These are phyloP conservation scores for Fregetta grallaria DNA, from an alignment of 2,113 vertebrate genomes.

Conservation along the genomic window DNA sequence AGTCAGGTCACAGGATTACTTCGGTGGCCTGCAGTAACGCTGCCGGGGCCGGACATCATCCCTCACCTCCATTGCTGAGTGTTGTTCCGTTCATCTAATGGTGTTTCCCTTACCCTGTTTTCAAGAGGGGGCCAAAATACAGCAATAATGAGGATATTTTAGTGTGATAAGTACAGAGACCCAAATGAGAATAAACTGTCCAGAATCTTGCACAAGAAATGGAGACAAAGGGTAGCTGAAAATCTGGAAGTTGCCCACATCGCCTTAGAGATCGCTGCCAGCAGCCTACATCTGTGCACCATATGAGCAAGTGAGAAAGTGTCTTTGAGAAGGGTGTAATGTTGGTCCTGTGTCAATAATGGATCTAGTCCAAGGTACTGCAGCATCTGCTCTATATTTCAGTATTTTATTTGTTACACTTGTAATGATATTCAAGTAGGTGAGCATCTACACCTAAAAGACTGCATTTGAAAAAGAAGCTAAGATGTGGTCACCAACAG, in stretches of 20 bases:
- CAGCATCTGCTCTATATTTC: slow-evolving; percentile 41
- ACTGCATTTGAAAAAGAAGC: neutral
- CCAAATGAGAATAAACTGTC: neutral
- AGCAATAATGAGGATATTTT: neutral
- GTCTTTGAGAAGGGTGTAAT: slow-evolving; percentile 30
- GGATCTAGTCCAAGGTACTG: slow-evolving; percentile 22
- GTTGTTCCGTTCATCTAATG: neutral
- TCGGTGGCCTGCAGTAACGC: neutral
- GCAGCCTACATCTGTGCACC: slow-evolving; percentile 42
- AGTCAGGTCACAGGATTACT: neutral
- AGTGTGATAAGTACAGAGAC: neutral
- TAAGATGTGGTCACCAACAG: neutral
- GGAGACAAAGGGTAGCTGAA: neutral
- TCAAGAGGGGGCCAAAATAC: neutral
- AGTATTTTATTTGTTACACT: slow-evolving; percentile 2
- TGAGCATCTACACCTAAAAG: slow-evolving; percentile 1
- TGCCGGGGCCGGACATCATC: neutral
- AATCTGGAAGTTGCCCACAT: neutral
- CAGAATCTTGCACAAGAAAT: neutral
- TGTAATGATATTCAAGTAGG: slow-evolving; percentile 40
- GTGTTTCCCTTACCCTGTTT: neutral
- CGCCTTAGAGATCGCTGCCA: neutral
- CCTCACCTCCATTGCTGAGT: neutral
- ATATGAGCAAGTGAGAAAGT: slow-evolving; percentile 46
- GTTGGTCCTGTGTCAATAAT: slow-evolving; percentile 49